Percentiles rank a stretch among this genome's conserved stretches.
phyloP scores from a whole-genome alignment of 2,888 invertebrate genomes.

The Galeopsomyia nigrocyanea region DNA sequence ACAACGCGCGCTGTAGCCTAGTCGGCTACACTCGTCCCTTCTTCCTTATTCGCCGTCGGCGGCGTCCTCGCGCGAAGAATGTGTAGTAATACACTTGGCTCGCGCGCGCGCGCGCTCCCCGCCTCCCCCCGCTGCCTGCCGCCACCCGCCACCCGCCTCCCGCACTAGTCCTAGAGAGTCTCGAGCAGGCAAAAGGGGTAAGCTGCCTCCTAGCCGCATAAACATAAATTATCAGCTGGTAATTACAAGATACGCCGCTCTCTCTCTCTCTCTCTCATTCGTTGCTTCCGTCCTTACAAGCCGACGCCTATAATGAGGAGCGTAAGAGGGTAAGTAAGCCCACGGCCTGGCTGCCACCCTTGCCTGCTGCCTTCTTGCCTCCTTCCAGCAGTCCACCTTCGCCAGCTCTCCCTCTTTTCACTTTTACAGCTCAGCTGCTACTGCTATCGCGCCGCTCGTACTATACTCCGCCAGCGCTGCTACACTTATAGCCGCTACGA shows the following conservation, averaged over 20 bases:
- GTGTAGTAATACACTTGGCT: conserved; percentile 65
- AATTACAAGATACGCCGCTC: conserved; percentile 67
- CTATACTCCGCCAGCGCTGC: no score
- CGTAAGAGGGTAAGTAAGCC: conserved; percentile 56
- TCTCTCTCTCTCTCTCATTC: conserved; percentile 44
- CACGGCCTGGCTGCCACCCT: conserved; percentile 33
- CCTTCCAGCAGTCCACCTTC: conserved; percentile 41
- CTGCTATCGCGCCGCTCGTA: conserved; percentile 24
- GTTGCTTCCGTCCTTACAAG: conserved; percentile 47
- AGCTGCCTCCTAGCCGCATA: conserved; percentile 64
- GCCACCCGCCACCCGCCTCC: conserved; percentile 44
- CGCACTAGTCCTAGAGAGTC: conserved; percentile 41
- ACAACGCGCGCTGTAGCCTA: conserved; percentile 53
- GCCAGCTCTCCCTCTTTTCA: conserved; percentile 47
- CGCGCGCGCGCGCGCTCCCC: conserved; percentile 45
- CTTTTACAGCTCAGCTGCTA: conserved; percentile 45
- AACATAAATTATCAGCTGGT: conserved; percentile 70
- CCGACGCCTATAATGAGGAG: conserved; percentile 55
- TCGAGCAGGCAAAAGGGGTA: conserved; percentile 62
- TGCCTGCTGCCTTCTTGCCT: conserved; percentile 53
- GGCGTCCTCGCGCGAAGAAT: conserved; percentile 59
- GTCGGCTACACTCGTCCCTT: conserved; percentile 49
- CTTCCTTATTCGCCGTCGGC: conserved; percentile 41
- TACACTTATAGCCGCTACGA: no score
- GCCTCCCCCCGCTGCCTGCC: no score